A percentile compares a stretch with the other conserved stretches of the same genome.
Evolutionary conservation across 92 coral and sea anemone genomes (phyloP).

Genomic region (Porites rus): DNA sequence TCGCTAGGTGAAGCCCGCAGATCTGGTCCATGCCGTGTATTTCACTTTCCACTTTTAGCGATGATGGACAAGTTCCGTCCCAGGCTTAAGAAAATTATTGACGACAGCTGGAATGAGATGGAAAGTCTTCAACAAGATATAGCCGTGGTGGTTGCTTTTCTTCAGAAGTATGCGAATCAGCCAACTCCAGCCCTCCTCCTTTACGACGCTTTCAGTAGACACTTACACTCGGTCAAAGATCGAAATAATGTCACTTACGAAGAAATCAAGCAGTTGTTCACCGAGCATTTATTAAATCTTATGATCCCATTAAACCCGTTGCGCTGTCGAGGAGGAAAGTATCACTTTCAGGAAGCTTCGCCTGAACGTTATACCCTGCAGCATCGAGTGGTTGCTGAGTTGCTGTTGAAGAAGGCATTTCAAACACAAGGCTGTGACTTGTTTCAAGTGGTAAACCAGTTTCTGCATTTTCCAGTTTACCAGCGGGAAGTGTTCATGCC

Average conservation of each 20-base stretch:
- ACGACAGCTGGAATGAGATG: conserved; percentile 75
- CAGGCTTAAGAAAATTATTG: conserved; percentile 68
- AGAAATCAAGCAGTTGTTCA: conserved; percentile 73
- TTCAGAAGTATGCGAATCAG: conserved; percentile 81
- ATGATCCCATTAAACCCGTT: conserved; percentile 76
- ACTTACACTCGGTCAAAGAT: conserved; percentile 30
- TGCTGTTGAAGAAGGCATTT: conserved; percentile 58
- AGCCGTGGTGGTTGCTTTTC: conserved; percentile 83
- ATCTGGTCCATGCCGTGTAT: conserved; percentile 73
- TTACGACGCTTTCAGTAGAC: conserved; percentile 71
- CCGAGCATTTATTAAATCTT: conserved; percentile 74
- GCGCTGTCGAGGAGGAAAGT: conserved; percentile 11
- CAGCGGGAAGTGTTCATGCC: conserved; percentile 51
- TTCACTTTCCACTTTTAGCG: conserved; percentile 92
- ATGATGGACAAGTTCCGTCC: conserved; percentile 75
- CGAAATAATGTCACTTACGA: conserved; percentile 65
- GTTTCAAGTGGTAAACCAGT: conserved; percentile 53
- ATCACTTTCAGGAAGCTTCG: conserved; percentile 19
- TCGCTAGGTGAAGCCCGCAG: conserved; percentile 21
- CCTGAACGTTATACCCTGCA: conserved; percentile 76
- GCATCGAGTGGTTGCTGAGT: conserved; percentile 82
- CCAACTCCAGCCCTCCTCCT: conserved; percentile 84
- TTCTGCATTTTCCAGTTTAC: conserved; percentile 72
- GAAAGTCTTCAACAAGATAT: conserved; percentile 64
- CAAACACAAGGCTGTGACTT: conserved; percentile 45